A percentile compares a stretch with the other conserved stretches of the same genome.
These are phyloP conservation scores for Myotis myotis DNA, from an alignment of 2,797 vertebrate genomes.

Conservation along the genomic window DNA sequence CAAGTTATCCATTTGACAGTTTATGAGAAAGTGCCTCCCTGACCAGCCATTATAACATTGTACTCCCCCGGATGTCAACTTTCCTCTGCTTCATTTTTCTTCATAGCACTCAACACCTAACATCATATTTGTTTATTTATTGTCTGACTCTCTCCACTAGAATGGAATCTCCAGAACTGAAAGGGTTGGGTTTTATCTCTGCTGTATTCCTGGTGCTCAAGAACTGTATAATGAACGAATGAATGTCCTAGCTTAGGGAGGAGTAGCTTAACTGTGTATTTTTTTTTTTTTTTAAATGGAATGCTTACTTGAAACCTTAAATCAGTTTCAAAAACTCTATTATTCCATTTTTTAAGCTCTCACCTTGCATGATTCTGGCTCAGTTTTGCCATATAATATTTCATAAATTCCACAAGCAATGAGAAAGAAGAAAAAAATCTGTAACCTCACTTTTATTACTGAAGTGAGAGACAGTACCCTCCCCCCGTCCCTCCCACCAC, in stretches of 20 bases:
- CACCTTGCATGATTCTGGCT: background rate
- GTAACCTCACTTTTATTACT: background rate
- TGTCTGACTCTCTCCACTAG: background rate
- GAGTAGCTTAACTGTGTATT: background rate
- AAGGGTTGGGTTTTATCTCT: background rate
- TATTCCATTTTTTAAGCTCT: conserved; percentile 1
- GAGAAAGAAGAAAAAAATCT: background rate
- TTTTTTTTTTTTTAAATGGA: too few species aligned
- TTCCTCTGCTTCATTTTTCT: background rate
- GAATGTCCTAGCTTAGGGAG: background rate
- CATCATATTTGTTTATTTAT: background rate
- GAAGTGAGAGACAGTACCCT: background rate
- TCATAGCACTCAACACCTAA: background rate
- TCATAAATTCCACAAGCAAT: conserved; percentile 1
- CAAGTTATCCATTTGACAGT: background rate
- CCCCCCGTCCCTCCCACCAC: rapidly evolving
- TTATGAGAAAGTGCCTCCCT: background rate
- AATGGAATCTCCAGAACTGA: background rate
- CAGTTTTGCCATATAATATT: conserved; percentile 15
- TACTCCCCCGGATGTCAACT: background rate
- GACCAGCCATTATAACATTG: background rate
- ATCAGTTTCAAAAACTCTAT: conserved; percentile 4
- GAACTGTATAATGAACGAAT: background rate
- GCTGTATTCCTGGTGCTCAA: background rate
- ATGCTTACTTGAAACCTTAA: conserved; percentile 1